Evolutionary conservation across 2,888 invertebrate species (phyloP), one percentile per base, ranked within the genome.

Genomic region (Pherbina coryleti): DNA sequence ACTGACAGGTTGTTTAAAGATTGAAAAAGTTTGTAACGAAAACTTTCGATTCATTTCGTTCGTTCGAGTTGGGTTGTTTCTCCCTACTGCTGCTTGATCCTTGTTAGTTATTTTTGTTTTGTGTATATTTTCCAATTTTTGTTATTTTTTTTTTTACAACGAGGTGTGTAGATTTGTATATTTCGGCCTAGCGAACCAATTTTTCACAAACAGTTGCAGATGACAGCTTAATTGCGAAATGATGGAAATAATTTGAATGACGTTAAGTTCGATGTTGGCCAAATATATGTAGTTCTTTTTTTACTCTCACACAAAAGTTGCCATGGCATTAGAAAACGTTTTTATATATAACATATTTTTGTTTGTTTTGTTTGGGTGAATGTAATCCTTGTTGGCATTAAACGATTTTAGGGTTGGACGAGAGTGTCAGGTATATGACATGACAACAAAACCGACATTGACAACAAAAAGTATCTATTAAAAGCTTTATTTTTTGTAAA

Each of bases 1-100:
- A 25, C 69, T 69, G 69, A 69, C 69, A 69, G 69, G 69, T 69
- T 69, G 69, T 69, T 69, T 69, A 69, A 69, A 69, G 69, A 69
- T 69, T 69, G 69, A 69, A 69, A 69, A 69, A 69, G 51, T 69
- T 51, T 51, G 22, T 22, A 49, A 25, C 49, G 17, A 69, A 44
- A 69, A 69, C 69, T 69, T 69, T 69, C 69, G 69, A 69, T 69
- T 69, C 51, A 51, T 69, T 69, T 51, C 51, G 22, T 25, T 49
- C 51, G 51, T 49, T 37, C 64, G 14, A 25, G 67, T 34, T 69
- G 14, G 22, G 9, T 51, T 51, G 25, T 49, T 49, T 49, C 11
- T 17, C 25, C 14, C 14, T 49, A 8, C 28, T 69, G 44, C 28
- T 69, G 9, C 17, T 69, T 22, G 67, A 31, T 37, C 34, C 34